Evolutionary conservation across 1,140 invertebrate genomes (phyloP), one percentile per base, ranked within the genome.

Genomic region (Limonius californicus): DNA sequence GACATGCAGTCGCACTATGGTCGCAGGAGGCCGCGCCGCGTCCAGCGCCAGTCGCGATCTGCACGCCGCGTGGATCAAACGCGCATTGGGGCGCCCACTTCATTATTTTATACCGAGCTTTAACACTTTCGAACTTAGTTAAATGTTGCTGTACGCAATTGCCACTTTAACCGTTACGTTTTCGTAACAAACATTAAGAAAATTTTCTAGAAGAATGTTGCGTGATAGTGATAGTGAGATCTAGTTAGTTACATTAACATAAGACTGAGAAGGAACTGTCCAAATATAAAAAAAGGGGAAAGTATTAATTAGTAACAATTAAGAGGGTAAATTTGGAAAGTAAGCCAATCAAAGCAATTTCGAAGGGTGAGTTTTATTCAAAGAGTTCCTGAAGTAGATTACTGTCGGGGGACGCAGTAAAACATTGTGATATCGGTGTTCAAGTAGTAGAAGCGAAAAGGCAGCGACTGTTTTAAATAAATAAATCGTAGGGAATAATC

Each of bases 141-240:
- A 12, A 50, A 21, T 15, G n/a, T 45, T 15, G 15, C n/a, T n/a
- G n/a, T n/a, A n/a, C n/a, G n/a, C n/a, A n/a, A n/a, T n/a, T n/a
- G n/a, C n/a, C n/a, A n/a, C n/a, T n/a, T n/a, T 27, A 4, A 27
- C 23, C 23, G 23, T 50, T 18, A 50, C 16, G 16, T 16, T 50
- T 50, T 21, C 14, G n/a, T 18, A 27, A 27, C 9, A 9, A 27
- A 27, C 23, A 4, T 27, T 27, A 27, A 27, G 9, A 27, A 27
- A 27, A 27, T 27, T n/a, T n/a, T 27, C 23, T 39, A 11, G 35
- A 19, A 50, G 14, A 50, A 50, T 19, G 42, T 50, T 50, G 16
- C 2, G 45, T 50, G 45, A 50, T 19, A 50, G 45, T 50, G 45
- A 18, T 50, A 50, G 45, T 50, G 45, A 50, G 45, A 50, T 50